A percentile compares a stretch with the other conserved stretches of the same genome.
Evolutionary conservation across 2,797 vertebrate species (phyloP).

Genomic region (Numenius phaeopus): DNA sequence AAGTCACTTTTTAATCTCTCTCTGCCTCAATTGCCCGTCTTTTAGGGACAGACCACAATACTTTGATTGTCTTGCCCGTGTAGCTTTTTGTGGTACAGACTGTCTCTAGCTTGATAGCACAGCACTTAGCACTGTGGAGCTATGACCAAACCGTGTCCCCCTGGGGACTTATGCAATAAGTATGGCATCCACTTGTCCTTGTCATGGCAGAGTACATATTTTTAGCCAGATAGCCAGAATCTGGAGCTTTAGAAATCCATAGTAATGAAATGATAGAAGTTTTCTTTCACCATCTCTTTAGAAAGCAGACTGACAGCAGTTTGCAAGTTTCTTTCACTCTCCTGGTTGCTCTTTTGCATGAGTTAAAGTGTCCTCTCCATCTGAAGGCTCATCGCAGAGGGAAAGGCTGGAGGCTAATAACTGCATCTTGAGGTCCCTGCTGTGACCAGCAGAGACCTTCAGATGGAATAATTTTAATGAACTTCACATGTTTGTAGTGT

Average conservation of each 20-base stretch:
- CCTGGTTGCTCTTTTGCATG: not conserved
- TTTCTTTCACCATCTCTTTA: not conserved
- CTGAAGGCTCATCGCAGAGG: not conserved
- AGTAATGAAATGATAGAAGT: not conserved
- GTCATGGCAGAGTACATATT: not conserved
- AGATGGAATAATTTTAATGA: slow-evolving; percentile 22
- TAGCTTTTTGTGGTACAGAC: slow-evolving; percentile 53
- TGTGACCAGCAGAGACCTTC: slow-evolving; percentile 13
- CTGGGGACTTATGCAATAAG: not conserved
- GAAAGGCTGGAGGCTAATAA: not conserved
- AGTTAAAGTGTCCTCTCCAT: not conserved
- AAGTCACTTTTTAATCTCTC: slow-evolving; percentile 9
- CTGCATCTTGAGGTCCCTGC: not conserved
- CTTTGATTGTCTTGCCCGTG: slow-evolving; percentile 10
- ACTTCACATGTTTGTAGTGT: not conserved
- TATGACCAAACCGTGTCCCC: not conserved
- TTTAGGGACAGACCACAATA: not conserved
- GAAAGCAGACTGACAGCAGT: not conserved
- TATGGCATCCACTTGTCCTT: not conserved
- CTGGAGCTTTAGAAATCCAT: not conserved
- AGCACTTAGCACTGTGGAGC: not conserved
- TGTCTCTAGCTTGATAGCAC: slow-evolving; percentile 44
- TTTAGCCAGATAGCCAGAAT: not conserved
- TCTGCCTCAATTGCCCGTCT: not conserved
- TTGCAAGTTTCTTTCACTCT: not conserved